Evolutionary conservation across 2,888 invertebrate genomes (phyloP).

Genomic region (Latheticus oryzae): DNA sequence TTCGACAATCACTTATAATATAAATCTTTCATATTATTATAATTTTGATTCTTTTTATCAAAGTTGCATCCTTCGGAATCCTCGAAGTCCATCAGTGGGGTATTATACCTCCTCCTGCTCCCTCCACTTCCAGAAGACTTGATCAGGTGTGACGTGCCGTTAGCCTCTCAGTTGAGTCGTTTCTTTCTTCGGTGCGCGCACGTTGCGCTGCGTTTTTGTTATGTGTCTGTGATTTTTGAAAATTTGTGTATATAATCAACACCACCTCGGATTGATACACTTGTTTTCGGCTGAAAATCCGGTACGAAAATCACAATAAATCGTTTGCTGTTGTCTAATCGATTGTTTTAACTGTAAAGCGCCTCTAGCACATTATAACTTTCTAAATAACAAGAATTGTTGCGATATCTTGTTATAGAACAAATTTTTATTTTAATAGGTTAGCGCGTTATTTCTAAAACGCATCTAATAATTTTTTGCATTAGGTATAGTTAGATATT

Average conservation of each 20-base stretch:
- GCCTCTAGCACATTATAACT: conserved; percentile 10
- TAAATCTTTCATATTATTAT: conserved; percentile 1
- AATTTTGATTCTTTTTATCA: conserved; percentile 2
- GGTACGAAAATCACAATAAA: conserved; percentile 2
- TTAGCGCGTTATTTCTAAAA: too few species aligned
- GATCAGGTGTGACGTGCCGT: conserved; percentile 45
- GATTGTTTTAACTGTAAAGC: neutral
- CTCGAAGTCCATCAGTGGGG: conserved; percentile 1
- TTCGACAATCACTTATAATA: too few species aligned
- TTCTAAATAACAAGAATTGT: conserved; percentile 21
- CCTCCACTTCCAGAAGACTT: conserved; percentile 34
- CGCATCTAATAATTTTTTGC: too few species aligned
- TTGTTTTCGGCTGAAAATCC: conserved; percentile 1
- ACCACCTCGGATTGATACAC: neutral
- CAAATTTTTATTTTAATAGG: too few species aligned
- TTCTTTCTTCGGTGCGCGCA: conserved; percentile 15
- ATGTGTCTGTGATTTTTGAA: too few species aligned
- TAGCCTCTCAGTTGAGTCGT: conserved; percentile 35
- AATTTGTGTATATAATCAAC: too few species aligned
- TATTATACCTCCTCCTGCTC: neutral
- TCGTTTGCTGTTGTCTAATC: conserved; percentile 20
- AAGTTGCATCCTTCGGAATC: conserved; percentile 2
- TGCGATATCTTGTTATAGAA: too few species aligned
- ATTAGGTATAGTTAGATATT: too few species aligned
- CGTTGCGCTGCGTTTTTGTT: conserved; percentile 7